A percentile compares a stretch with the other conserved stretches of the same genome.
These are phyloP conservation scores for Arctocebus calabarensis DNA, from an alignment of 2,797 vertebrate genomes.

Conservation along the genomic window DNA sequence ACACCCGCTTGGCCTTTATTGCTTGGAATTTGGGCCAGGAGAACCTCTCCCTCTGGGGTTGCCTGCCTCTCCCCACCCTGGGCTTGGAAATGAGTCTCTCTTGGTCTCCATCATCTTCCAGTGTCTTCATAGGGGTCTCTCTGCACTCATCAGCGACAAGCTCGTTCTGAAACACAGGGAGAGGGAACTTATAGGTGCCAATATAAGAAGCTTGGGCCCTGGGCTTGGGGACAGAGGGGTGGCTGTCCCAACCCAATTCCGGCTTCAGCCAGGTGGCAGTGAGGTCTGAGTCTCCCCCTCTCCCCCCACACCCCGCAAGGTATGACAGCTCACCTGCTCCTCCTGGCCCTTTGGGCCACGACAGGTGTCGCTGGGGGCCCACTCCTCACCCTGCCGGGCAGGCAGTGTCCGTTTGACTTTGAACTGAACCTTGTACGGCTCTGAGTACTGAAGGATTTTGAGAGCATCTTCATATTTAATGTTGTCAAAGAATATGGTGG, in stretches of 20 bases:
- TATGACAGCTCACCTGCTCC: constrained; percentile 80
- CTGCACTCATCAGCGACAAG: not conserved
- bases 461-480: constrained; percentile 97
- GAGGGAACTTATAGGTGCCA: fast-evolving
- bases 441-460: constrained; percentile 96
- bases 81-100: constrained; percentile 87
- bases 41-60: constrained; percentile 92
- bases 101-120: constrained; percentile 83
- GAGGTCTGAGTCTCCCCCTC: not conserved
- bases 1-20: constrained; percentile 90
- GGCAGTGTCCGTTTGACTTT: constrained; percentile 92
- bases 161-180: constrained; percentile 78
- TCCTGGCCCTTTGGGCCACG: constrained; percentile 61
- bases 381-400: constrained; percentile 83
- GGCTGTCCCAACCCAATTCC: not conserved
- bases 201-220: fast-evolving
- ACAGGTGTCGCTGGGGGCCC: not conserved
- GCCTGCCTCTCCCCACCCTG: constrained; percentile 90
- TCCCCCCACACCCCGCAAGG: too few relatives aligned
- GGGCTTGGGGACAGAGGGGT: fast-evolving
- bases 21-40: constrained; percentile 98
- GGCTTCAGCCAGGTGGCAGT: not conserved
- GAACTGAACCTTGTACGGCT: constrained; percentile 96
- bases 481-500: constrained; percentile 97
- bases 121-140: constrained; percentile 75